A percentile compares a stretch with the other conserved stretches of the same genome.
phyloP scores from a whole-genome alignment of 2,888 invertebrate species.

The Drosophila koepferae region DNA sequence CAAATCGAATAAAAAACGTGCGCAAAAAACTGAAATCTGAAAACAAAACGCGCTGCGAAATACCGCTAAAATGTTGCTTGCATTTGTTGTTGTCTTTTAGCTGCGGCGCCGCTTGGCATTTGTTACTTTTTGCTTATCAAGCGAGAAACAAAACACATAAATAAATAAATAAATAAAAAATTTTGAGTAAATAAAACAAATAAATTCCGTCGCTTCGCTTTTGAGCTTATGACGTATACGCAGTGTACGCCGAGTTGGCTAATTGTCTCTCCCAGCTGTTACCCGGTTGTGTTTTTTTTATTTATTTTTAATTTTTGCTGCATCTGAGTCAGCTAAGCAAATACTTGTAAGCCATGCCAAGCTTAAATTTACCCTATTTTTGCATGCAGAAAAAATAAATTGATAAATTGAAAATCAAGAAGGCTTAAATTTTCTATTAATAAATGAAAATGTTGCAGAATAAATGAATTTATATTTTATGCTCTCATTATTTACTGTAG shows the following conservation, averaged over 20 bases:
- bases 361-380: too few relatives aligned
- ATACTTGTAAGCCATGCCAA: not conserved
- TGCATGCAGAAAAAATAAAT: too few relatives aligned
- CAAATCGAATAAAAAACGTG: slow-evolving; percentile 41
- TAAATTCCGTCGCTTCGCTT: slow-evolving; percentile 17
- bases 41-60: slow-evolving; percentile 33
- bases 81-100: not conserved
- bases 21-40: slow-evolving; percentile 19
- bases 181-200: not conserved
- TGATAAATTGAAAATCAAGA: not conserved
- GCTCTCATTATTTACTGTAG: too few relatives aligned
- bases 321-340: not conserved
- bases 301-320: not conserved
- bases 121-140: slow-evolving; percentile 35
- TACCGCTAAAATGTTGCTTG: slow-evolving; percentile 8
- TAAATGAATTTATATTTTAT: too few relatives aligned
- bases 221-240: slow-evolving; percentile 55
- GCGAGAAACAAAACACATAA: not conserved
- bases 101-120: slow-evolving; percentile 20
- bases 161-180: too few relatives aligned
- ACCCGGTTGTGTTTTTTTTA: not conserved
- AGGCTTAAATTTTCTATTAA: not conserved
- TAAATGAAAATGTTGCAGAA: not conserved
- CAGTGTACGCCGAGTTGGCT: slow-evolving; percentile 16
- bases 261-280: not conserved